Evolutionary conservation across 37 sponge, comb jelly and placozoan species (phyloP).

Genomic region (Amphimedon queenslandica): DNA sequence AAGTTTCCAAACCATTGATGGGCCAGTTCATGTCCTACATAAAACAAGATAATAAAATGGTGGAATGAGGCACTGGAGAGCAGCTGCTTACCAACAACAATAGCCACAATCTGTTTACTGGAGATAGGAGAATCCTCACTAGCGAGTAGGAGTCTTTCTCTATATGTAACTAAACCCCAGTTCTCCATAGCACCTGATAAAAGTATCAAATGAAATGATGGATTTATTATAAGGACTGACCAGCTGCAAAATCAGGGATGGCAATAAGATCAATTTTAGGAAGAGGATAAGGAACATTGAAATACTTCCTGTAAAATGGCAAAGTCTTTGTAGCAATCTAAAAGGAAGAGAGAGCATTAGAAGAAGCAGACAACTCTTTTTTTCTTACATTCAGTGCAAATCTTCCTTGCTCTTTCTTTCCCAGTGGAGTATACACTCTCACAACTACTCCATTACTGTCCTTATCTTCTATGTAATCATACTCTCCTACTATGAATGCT

Average conservation of each 20-base stretch:
- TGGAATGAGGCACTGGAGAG: background rate
- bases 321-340: constrained; percentile 81
- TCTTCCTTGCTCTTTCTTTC: constrained; percentile 84
- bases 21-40: constrained; percentile 92
- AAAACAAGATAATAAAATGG: background rate
- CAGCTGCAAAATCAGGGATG: constrained; percentile 89
- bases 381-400: constrained; percentile 49
- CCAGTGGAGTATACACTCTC: constrained; percentile 84
- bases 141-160: constrained; percentile 83
- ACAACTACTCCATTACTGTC: constrained; percentile 74
- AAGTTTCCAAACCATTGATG: constrained; percentile 99
- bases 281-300: constrained; percentile 73
- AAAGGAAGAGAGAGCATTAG: background rate
- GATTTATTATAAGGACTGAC: constrained; percentile 9
- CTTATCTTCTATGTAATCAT: constrained; percentile 79
- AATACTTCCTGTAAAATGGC: constrained; percentile 92
- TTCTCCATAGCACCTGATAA: constrained; percentile 90
- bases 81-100: constrained; percentile 75
- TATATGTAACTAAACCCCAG: constrained; percentile 83
- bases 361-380: background rate
- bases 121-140: constrained; percentile 63
- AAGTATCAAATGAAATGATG: background rate
- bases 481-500: constrained; percentile 92
- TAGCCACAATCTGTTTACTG: constrained; percentile 87
- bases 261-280: constrained; percentile 81